phyloP scores from a whole-genome alignment of 2,113 vertebrate genomes.

The Trinectes maculatus region DNA sequence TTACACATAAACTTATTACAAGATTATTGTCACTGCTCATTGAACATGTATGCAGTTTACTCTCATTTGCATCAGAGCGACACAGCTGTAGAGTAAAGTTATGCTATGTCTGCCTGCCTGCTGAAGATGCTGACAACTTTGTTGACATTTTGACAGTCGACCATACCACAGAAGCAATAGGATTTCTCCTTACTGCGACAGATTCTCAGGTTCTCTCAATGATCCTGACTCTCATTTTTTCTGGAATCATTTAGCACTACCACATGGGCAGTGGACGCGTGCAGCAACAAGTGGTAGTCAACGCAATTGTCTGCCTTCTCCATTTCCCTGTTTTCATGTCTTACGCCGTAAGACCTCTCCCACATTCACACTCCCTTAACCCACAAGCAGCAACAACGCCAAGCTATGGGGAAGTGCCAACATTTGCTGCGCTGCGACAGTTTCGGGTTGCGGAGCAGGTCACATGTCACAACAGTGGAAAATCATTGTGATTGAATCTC shows the following conservation, averaged over 20 bases:
- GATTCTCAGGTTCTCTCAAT: no score
- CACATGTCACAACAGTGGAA: slow-evolving; percentile 85
- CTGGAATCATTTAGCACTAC: slow-evolving; percentile 7
- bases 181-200: no score
- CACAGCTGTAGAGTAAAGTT: no score
- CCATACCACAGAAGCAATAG: no score
- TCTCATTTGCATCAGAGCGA: no score
- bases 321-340: slow-evolving; percentile 20
- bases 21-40: no score
- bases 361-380: slow-evolving; percentile 41
- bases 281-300: not conserved
- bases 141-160: no score
- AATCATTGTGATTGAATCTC: slow-evolving; percentile 83
- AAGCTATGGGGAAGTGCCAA: slow-evolving; percentile 74
- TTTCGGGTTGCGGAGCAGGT: slow-evolving; percentile 80
- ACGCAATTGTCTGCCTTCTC: slow-evolving; percentile 22
- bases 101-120: no score
- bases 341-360: slow-evolving; percentile 19
- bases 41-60: no score
- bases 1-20: no score
- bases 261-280: slow-evolving; percentile 13
- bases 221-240: no score
- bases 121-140: no score
- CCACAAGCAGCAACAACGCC: slow-evolving; percentile 36
- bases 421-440: slow-evolving; percentile 74